Evolutionary conservation across 1,140 invertebrate genomes (phyloP), one percentile per base, ranked within the genome.

Genomic region (Pogonomyrmex californicus): DNA sequence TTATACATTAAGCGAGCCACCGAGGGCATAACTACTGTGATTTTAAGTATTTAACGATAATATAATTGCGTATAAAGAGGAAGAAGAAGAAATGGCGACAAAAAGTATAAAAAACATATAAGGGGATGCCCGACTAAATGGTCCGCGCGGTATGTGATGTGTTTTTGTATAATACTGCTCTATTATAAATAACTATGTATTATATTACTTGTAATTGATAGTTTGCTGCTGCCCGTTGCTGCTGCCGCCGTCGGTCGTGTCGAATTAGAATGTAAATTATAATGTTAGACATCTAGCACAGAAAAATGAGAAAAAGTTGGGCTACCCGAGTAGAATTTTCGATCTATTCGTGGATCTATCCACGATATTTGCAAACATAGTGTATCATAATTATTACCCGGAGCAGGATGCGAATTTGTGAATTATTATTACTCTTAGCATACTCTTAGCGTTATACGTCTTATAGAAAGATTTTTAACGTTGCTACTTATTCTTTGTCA

Each of bases 21-120:
- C 92, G 92, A 95, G 92, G 94, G 94, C 95, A 95, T 95, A 94
- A 95, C 94, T 95, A 95, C 95, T 95, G 95, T 95, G 94, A 95
- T 95, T 95, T 95, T 95, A 95, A 95, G 95, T 95, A 95, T 95
- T 95, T 95, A 95, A 95, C 92, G 93, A 94, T 94, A 81, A 94
- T 87, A 93, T 95, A 94, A 93, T 89, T 93, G 91, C 93, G 94
- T 94, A 91, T 73, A 77, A 91, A 87, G 51, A 90, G 54, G 73
- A 88, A 86, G 87, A 88, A 91, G 88, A 88, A 33, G 88, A 49
- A 63, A 87, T 86, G 87, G 88, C 90, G 89, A 91, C 85, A 88
- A 90, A 91, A 91, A 90, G 85, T 91, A 90, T 88, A 91, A 49
- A 93, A 91, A 91, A 92, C 85, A 94, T 93, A 92, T 86, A 81